A percentile compares a stretch with the other conserved stretches of the same genome.
Conservation (phyloP, 2,113 vertebrate species). For the Bombycilla garrulus region DNA sequence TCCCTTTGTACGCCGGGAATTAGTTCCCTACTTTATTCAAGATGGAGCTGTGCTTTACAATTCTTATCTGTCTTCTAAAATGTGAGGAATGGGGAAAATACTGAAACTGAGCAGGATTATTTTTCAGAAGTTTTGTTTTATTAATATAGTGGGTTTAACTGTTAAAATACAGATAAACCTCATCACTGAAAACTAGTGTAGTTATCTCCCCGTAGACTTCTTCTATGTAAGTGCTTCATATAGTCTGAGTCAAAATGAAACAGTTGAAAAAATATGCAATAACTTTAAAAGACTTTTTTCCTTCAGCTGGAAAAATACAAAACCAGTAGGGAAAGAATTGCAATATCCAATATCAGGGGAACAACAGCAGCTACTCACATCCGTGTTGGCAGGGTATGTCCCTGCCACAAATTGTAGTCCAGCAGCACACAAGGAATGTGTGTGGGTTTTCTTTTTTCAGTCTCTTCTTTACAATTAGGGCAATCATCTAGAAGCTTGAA, state of each 20-base stretch:
- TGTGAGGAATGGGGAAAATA: neutral
- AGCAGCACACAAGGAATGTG: neutral
- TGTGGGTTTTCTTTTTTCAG: neutral
- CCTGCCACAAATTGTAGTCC: rapidly evolving
- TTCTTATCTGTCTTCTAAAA: neutral
- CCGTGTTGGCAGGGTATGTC: rapidly evolving
- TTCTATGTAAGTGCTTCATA: neutral
- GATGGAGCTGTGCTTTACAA: neutral
- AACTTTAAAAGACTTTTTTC: neutral
- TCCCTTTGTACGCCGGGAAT: neutral
- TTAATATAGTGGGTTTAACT: conserved; percentile 15
- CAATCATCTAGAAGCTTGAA: neutral
- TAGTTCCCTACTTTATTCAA: neutral
- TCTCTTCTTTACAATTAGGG: neutral
- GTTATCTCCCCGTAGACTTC: neutral
- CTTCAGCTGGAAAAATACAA: neutral
- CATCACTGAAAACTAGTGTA: neutral
- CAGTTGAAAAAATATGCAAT: neutral
- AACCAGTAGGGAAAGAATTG: rapidly evolving
- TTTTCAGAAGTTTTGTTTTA: conserved; percentile 41
- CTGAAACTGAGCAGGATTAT: conserved; percentile 31
- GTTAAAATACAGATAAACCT: conserved; percentile 43
- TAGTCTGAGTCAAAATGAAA: neutral
- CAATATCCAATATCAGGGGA: neutral
- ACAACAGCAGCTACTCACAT: neutral